Base-by-base conservation (phyloP, 2,888 invertebrate genomes). In the Habroteleia sp. region DNA sequence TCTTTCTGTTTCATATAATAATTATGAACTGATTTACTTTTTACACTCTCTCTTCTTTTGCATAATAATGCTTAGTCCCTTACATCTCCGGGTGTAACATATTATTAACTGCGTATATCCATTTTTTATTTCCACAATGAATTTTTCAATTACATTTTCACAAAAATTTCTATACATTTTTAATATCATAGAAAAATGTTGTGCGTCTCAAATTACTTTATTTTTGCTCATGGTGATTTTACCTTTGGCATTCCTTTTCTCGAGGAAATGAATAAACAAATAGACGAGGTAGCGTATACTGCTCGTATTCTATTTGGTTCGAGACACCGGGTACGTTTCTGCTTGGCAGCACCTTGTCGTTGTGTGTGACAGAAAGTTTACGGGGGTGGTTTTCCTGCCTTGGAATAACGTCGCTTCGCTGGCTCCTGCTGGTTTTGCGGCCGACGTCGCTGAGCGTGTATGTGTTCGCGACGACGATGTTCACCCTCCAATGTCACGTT, bases 341-440 rank as follows among this genome's bases (percentile, higher is more conserved):
- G 74, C 71, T 74, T 58, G 71, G 63, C 66, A 66, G 71, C 54
- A 48, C 56, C 69, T 71, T 39, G 66, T 74, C 48, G 71, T 74
- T 71, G 76, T 77, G 65, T 74, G 76, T 58, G 50, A 74, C 76
- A 65, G 78, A 79, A 80, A 78, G 78, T 80, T 81, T 79, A 75
- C 79, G 73, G 77, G 78, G 77, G 79, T 74, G 72, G 74, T 54
- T 76, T 76, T 76, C 71, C 65, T 77, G 76, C 71, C 69, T 77
- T 72, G 69, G 77, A 76, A 77, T 78, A 76, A 75, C 77, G 77
- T 76, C 77, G 79, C 78, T 79, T 81, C 75, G 80, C 78, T 81
- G 81, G 73, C 74, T 80, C 76, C 77, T 77, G 77, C 72, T 74
- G 77, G 80, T 68, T 76, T 81, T 81, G 81, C 73, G 74, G 74